Conservation (phyloP, 2,113 vertebrate species). For the Rhipidura dahli region DNA sequence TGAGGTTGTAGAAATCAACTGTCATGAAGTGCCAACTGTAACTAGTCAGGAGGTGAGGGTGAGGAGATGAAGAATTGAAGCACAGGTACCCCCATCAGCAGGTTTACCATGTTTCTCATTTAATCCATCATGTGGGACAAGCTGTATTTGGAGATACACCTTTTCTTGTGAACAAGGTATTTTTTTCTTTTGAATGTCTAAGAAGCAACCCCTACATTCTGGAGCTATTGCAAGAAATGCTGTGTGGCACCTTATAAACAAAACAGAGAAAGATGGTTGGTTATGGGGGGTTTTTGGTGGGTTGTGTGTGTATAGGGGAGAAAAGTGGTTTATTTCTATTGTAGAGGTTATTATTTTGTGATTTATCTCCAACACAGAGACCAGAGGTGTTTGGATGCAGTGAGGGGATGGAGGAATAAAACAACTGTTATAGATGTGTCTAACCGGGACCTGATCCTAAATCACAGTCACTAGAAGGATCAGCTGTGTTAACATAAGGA, state of each 20-base stretch:
- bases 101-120: not conserved
- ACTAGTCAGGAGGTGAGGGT: not conserved
- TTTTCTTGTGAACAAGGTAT: not conserved
- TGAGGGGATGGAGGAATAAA: not conserved
- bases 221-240: not conserved
- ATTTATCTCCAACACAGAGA: not conserved
- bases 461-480: not conserved
- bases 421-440: not conserved
- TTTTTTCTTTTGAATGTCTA: not conserved
- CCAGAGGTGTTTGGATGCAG: not conserved
- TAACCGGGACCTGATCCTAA: not conserved
- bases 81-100: not conserved
- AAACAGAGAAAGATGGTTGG: not conserved
- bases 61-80: not conserved
- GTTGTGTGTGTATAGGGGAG: not conserved
- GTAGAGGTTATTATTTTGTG: not conserved
- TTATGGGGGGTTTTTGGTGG: too few relatives aligned
- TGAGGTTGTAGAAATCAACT: not conserved
- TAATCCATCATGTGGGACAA: not conserved
- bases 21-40: not conserved
- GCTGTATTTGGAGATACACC: not conserved
- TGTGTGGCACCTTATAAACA: not conserved
- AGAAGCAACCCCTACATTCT: not conserved
- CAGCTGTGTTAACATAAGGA: not conserved
- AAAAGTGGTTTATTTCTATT: not conserved